A percentile compares a stretch with the other conserved stretches of the same genome.
Conservation (phyloP, 1,140 invertebrate species). For the Polyergus mexicanus region DNA sequence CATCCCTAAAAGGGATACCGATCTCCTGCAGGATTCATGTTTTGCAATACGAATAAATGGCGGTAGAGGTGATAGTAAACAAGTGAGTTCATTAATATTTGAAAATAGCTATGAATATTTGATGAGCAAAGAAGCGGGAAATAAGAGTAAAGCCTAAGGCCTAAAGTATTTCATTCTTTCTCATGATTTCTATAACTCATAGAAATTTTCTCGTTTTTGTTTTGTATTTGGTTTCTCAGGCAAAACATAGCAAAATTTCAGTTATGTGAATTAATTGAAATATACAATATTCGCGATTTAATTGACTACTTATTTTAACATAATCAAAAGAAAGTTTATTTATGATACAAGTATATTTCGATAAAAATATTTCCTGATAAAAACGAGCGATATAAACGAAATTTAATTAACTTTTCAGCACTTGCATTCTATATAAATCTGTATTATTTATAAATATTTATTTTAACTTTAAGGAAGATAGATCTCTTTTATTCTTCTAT, state of each 20-base stretch:
- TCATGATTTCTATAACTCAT: neutral
- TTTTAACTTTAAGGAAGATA: neutral
- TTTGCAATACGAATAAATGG: constrained; percentile 41
- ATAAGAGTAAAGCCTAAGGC: neutral
- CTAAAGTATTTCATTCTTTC: neutral
- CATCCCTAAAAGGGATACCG: constrained; percentile 1
- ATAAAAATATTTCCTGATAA: neutral
- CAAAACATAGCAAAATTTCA: neutral
- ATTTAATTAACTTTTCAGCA: neutral
- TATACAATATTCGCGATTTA: neutral
- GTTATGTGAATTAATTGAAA: neutral
- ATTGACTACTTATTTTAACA: constrained; percentile 1
- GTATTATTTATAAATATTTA: neutral
- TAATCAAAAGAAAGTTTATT: neutral
- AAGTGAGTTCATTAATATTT: constrained; percentile 63
- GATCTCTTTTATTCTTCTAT: neutral
- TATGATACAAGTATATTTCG: neutral
- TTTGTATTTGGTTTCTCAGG: neutral
- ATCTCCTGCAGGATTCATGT: constrained; percentile 38
- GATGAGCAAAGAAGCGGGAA: constrained; percentile 11
- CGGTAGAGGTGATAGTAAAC: constrained; percentile 31
- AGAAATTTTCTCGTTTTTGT: neutral
- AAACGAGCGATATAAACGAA: neutral
- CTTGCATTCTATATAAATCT: neutral
- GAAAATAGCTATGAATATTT: constrained; percentile 63